Conservation (phyloP, 2,888 invertebrate genomes). For the Ophion costatus region DNA sequence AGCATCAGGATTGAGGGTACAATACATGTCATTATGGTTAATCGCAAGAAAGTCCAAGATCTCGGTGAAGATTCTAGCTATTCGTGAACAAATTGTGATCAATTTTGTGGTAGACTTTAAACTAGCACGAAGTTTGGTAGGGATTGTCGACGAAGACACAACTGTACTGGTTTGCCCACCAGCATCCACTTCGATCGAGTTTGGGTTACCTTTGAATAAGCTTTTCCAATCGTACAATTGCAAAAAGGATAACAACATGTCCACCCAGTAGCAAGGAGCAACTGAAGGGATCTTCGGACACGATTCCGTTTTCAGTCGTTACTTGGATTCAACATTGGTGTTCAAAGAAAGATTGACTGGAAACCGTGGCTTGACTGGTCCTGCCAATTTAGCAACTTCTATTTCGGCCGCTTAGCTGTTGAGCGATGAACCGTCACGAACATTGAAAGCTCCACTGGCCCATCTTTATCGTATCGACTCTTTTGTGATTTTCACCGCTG, state of each 20-base stretch:
- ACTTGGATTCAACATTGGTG: background rate
- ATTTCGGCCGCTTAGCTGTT: background rate
- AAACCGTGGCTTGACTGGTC: background rate
- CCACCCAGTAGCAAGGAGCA: background rate
- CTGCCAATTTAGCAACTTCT: background rate
- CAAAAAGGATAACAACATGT: too few relatives aligned
- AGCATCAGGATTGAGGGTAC: too few relatives aligned
- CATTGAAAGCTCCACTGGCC: constrained; percentile 72
- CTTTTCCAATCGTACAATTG: too few relatives aligned
- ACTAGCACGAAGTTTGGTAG: too few relatives aligned
- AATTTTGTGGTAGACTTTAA: too few relatives aligned
- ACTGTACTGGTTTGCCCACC: too few relatives aligned
- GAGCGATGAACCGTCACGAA: constrained; percentile 56
- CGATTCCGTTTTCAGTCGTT: background rate
- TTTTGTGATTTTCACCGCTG: constrained; percentile 41
- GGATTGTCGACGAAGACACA: too few relatives aligned
- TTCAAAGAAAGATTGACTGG: background rate
- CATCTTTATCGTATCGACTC: constrained; percentile 42
- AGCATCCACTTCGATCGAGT: background rate
- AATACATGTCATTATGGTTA: too few relatives aligned
- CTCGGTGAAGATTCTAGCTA: too few relatives aligned
- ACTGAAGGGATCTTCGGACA: background rate
- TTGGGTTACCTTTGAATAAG: too few relatives aligned
- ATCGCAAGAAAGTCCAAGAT: too few relatives aligned
- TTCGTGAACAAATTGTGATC: too few relatives aligned